Percentiles rank a stretch among this genome's conserved stretches.
phyloP scores from a whole-genome alignment of 2,888 invertebrate genomes.

The Mimumesa dahlbomi region DNA sequence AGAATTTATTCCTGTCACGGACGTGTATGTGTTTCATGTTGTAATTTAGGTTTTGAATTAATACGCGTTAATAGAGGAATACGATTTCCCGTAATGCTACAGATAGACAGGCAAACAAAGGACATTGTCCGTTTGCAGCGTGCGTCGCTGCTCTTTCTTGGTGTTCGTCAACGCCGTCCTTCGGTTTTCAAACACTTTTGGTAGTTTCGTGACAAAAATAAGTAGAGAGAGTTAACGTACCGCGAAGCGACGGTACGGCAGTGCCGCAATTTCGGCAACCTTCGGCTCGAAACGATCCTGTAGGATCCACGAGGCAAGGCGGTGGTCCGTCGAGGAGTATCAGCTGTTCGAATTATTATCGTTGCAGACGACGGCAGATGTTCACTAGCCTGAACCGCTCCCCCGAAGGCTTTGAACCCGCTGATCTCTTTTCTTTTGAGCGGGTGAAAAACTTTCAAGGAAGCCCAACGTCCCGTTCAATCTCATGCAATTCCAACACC shows the following conservation, averaged over 20 bases:
- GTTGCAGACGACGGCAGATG: slow-evolving; percentile 72
- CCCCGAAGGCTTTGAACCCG: slow-evolving; percentile 65
- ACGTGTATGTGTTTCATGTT: no score
- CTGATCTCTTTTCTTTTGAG: slow-evolving; percentile 64
- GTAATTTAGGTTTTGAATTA: no score
- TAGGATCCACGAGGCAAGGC: slow-evolving; percentile 52
- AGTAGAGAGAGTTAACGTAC: background rate
- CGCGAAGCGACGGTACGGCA: slow-evolving; percentile 6
- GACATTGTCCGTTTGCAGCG: background rate
- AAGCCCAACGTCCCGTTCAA: slow-evolving; percentile 48
- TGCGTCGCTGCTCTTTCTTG: slow-evolving; percentile 1
- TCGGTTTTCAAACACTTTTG: background rate
- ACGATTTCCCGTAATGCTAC: background rate
- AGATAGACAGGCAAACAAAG: slow-evolving; percentile 4
- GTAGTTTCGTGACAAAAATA: background rate
- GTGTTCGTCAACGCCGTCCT: background rate
- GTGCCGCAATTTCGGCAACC: slow-evolving; percentile 3
- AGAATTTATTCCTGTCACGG: no score
- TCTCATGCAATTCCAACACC: slow-evolving; percentile 25
- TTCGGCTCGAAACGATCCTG: slow-evolving; percentile 37
- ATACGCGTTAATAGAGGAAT: no score
- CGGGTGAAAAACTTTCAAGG: slow-evolving; percentile 60
- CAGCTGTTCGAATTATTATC: slow-evolving; percentile 78
- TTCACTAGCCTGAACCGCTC: slow-evolving; percentile 70
- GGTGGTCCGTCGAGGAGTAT: slow-evolving; percentile 66